These are phyloP conservation scores for Synchiropus splendidus DNA, from an alignment of 2,113 vertebrate species.

Conservation along the genomic window DNA sequence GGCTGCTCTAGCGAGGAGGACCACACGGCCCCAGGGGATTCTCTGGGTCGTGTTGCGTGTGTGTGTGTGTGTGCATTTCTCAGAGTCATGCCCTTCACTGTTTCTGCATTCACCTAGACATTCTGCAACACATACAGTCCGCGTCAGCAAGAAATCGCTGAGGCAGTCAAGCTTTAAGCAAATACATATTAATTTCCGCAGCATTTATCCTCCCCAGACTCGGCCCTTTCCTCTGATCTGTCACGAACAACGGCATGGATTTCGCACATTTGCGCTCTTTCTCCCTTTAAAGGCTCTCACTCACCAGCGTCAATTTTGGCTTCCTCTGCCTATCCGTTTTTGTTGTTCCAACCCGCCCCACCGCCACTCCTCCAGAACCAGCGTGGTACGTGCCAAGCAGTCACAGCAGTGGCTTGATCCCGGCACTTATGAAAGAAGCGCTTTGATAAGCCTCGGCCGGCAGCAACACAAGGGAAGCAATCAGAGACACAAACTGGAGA, in stretches of 20 bases:
- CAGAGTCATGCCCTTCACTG: slow-evolving; percentile 51
- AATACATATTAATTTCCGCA: slow-evolving; percentile 53
- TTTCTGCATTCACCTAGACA: slow-evolving; percentile 48
- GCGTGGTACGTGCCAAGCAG: slow-evolving; percentile 55
- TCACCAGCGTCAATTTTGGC: slow-evolving; percentile 38
- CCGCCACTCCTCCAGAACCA: slow-evolving; percentile 30
- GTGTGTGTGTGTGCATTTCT: slow-evolving; percentile 20
- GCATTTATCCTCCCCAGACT: slow-evolving; percentile 19
- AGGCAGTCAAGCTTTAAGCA: slow-evolving; percentile 44
- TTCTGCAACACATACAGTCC: slow-evolving; percentile 16
- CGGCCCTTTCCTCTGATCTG: slow-evolving; percentile 1
- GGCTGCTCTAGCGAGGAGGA: slow-evolving; percentile 31
- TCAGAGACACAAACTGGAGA: slow-evolving; percentile 56
- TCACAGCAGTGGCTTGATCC: slow-evolving; percentile 63
- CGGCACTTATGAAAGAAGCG: slow-evolving; percentile 60
- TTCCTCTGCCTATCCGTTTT: slow-evolving; percentile 42
- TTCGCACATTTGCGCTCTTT: too few relatives aligned
- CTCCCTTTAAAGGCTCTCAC: too few relatives aligned
- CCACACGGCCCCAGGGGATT: slow-evolving; percentile 33
- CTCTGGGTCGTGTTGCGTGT: slow-evolving; percentile 8
- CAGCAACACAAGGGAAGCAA: slow-evolving; percentile 63
- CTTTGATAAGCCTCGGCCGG: slow-evolving; percentile 60
- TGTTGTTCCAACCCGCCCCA: slow-evolving; percentile 28
- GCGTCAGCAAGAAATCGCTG: slow-evolving; percentile 50
- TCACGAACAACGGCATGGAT: too few relatives aligned